Percentiles rank a stretch among this genome's conserved stretches.
phyloP scores from a whole-genome alignment of 30 jellyfish, hydroid and myxozoan species.

The Nemopilema nomurai region DNA sequence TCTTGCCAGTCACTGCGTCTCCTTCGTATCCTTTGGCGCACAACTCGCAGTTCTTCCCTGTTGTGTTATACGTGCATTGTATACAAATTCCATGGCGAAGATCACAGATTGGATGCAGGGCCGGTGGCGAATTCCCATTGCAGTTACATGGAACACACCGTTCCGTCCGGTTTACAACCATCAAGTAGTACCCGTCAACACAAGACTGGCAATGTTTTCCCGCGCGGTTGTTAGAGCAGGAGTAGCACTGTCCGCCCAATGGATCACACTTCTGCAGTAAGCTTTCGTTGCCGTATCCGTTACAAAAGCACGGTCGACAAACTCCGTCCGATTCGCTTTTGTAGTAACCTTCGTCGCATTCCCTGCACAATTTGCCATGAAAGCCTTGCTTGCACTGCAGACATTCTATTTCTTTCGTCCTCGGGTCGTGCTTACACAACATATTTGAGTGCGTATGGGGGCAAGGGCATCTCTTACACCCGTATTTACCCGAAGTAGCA shows the following conservation, averaged over 20 bases:
- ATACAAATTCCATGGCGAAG: constrained; percentile 41
- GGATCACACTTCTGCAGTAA: constrained; percentile 52
- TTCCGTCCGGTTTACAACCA: constrained; percentile 1
- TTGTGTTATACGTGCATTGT: constrained; percentile 38
- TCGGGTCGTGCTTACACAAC: constrained; percentile 19
- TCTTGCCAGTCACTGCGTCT: constrained; percentile 55
- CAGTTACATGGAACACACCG: constrained; percentile 58
- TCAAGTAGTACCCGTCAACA: constrained; percentile 28
- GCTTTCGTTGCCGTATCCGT: constrained; percentile 54
- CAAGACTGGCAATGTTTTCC: constrained; percentile 66
- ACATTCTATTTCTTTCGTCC: constrained; percentile 32
- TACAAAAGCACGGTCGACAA: constrained; percentile 51
- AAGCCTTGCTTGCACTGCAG: constrained; percentile 45
- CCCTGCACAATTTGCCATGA: constrained; percentile 31
- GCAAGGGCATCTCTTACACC: constrained; percentile 73
- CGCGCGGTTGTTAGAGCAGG: constrained; percentile 39
- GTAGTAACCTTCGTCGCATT: constrained; percentile 40
- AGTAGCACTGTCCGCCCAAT: constrained; percentile 48
- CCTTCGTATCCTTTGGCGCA: constrained; percentile 66
- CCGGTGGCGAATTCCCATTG: constrained; percentile 42
- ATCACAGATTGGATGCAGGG: constrained; percentile 32
- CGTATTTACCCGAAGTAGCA: constrained; percentile 56
- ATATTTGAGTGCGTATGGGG: constrained; percentile 44
- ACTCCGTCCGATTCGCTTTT: constrained; percentile 25
- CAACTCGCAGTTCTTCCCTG: constrained; percentile 56